phyloP scores from a whole-genome alignment of 2,797 vertebrate genomes.

The Lepilemur ruficaudatus region DNA sequence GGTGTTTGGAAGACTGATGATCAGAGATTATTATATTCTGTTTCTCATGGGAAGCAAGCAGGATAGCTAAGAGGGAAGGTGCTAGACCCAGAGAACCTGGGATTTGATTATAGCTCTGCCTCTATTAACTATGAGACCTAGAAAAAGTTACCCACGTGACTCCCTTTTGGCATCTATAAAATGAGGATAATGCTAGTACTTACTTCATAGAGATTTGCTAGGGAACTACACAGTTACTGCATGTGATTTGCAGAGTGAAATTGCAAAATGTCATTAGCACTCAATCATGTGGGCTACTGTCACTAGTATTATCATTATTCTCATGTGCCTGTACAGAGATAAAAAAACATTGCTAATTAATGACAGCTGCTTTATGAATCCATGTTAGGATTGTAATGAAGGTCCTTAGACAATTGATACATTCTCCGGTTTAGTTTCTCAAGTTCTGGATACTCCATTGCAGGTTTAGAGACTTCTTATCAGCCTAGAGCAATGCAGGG shows the following conservation, averaged over 20 bases:
- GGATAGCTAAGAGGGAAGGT: background rate
- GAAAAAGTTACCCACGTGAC: background rate
- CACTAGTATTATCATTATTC: accelerated
- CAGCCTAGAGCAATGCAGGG: background rate
- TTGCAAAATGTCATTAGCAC: too few relatives aligned
- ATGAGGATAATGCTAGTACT: background rate
- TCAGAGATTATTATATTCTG: background rate
- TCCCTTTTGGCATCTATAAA: background rate
- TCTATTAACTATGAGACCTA: background rate
- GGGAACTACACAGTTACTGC: background rate
- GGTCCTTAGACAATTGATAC: background rate
- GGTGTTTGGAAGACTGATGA: background rate
- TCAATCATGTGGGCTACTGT: too few relatives aligned
- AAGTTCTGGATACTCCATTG: too few relatives aligned
- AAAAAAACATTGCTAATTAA: background rate
- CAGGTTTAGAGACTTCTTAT: background rate
- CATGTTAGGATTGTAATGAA: background rate
- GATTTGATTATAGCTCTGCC: background rate
- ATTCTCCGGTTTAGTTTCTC: background rate
- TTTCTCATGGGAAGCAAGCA: background rate
- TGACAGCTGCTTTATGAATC: background rate
- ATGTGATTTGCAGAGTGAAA: background rate
- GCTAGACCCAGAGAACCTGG: too few relatives aligned
- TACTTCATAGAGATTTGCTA: background rate
- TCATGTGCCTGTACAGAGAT: background rate